Conservation (phyloP, 1,140 invertebrate species). For the Tribolium madens region DNA sequence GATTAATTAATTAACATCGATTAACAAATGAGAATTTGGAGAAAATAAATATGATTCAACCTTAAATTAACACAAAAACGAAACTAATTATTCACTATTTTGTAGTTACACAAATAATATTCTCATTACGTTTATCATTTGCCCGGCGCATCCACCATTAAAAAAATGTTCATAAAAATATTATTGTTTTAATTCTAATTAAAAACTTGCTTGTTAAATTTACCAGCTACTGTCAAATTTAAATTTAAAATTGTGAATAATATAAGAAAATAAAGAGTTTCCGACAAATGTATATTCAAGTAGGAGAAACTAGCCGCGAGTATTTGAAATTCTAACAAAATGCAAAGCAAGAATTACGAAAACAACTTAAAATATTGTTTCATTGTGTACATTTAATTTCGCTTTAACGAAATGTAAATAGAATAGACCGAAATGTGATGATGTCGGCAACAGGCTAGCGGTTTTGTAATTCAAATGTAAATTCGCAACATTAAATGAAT, state of each 20-base stretch:
- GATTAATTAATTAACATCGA: too few relatives aligned
- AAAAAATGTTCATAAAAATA: too few relatives aligned
- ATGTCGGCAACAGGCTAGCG: slow-evolving; percentile 29
- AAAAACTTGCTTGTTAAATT: background rate
- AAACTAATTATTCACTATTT: too few relatives aligned
- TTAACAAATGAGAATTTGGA: too few relatives aligned
- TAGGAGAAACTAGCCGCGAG: background rate
- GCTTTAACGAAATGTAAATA: slow-evolving; percentile 25
- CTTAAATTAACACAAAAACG: too few relatives aligned
- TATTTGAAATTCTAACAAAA: background rate
- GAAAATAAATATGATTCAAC: too few relatives aligned
- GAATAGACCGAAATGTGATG: slow-evolving; percentile 25
- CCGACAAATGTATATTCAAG: background rate
- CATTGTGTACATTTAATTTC: slow-evolving; percentile 21
- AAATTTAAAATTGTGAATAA: background rate
- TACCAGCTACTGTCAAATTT: background rate
- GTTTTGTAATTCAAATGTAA: slow-evolving; percentile 30
- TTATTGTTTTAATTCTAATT: background rate
- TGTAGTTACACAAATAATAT: too few relatives aligned
- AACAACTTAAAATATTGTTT: background rate
- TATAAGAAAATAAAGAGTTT: background rate
- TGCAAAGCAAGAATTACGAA: background rate
- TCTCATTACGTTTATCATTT: too few relatives aligned
- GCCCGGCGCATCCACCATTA: too few relatives aligned
- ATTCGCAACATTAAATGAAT: slow-evolving; percentile 23